These are phyloP conservation scores for Drosophila rubida DNA, from an alignment of 2,888 invertebrate species.

Conservation along the genomic window DNA sequence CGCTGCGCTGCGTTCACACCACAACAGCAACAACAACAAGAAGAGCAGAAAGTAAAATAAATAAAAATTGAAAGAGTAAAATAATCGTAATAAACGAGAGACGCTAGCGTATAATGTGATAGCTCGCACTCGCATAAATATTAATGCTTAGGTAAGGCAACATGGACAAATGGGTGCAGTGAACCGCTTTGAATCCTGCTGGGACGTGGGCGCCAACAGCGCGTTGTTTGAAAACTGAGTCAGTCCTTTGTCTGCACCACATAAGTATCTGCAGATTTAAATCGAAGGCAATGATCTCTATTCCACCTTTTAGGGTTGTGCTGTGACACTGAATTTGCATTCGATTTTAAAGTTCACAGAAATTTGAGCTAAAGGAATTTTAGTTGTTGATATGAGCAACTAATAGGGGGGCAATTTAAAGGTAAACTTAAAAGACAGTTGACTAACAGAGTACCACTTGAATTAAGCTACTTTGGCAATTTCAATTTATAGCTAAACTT, in stretches of 20 bases:
- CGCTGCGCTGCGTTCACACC: constrained; percentile 23
- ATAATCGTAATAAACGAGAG: constrained; percentile 54
- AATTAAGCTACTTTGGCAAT: no score
- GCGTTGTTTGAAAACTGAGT: not conserved
- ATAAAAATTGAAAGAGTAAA: constrained; percentile 6
- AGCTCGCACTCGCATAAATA: constrained; percentile 14
- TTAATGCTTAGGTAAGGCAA: not conserved
- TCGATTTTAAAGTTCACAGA: not conserved
- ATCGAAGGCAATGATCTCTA: not conserved
- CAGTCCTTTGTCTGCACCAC: not conserved
- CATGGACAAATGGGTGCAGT: constrained; percentile 22
- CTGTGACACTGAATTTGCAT: not conserved
- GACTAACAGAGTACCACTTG: no score
- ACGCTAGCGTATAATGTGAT: constrained; percentile 39
- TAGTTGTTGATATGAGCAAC: no score
- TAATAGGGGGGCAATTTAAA: no score
- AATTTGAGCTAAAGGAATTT: not conserved
- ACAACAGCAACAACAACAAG: constrained; percentile 22
- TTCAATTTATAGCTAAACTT: no score
- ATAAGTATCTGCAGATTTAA: not conserved
- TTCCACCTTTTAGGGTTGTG: not conserved
- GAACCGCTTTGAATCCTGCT: constrained; percentile 26
- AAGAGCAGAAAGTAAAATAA: constrained; percentile 21
- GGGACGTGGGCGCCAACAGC: not conserved
- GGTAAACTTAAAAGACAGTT: no score